These are phyloP conservation scores for Oceanites oceanicus DNA, from an alignment of 2,113 vertebrate species.

Conservation along the genomic window DNA sequence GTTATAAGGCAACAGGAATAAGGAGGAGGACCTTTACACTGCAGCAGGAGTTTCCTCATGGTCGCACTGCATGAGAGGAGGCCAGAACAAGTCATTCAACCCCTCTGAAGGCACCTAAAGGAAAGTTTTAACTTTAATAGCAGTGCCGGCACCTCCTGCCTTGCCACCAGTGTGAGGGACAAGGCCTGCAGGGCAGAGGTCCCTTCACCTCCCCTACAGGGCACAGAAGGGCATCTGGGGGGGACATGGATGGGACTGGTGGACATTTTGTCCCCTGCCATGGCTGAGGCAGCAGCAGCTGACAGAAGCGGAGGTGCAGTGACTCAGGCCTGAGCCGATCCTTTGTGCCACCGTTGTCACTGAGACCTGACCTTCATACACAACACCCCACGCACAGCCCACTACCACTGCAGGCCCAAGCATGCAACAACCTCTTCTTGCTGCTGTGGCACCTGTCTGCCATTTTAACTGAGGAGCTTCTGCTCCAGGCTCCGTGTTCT, in stretches of 20 bases:
- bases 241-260: rapidly evolving
- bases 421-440: background rate
- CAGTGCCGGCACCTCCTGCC: background rate
- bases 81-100: background rate
- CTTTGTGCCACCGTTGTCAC: background rate
- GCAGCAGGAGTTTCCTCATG: background rate
- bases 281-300: background rate
- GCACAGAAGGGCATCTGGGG: background rate
- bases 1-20: background rate
- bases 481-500: background rate
- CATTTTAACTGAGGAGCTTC: background rate
- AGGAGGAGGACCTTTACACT: background rate
- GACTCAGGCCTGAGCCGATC: background rate
- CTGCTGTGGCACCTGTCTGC: background rate
- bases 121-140: background rate
- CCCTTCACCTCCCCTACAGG: background rate
- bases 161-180: background rate
- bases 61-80: background rate
- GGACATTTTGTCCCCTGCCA: background rate
- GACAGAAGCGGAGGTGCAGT: background rate
- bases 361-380: background rate
- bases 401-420: background rate
- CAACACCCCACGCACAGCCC: background rate
- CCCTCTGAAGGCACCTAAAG: background rate
- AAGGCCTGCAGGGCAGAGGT: background rate